Base-by-base conservation (phyloP, 2,797 vertebrate species). In the Momotus momota region DNA sequence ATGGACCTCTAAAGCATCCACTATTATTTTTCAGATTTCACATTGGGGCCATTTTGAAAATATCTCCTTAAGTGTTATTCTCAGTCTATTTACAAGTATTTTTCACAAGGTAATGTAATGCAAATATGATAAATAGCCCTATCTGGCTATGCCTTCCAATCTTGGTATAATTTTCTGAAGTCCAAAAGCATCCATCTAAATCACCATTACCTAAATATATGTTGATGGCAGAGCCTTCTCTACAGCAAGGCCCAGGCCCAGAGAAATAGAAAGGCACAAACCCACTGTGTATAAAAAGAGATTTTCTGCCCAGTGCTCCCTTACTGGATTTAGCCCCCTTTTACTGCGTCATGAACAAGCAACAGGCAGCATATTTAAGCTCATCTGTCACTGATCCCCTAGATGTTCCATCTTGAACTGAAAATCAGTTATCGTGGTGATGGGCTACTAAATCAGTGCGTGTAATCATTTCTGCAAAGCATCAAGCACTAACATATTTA, bases 1-100 rank as follows among this genome's bases (percentile, higher is more conserved):
- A 84, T 55, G 35, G 55, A 31, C 73, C 45, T 91, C 38, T 72
- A 81, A 94, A 73, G 8, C 61, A 78, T 70, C 49, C 38, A 75
- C 46, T 83, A 51, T 48, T 83, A 86, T 86, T 93, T 96, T 90
- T 93, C 70, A 81, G 54, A 52, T 72, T 90, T 91, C 7, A 2
- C 40, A 31, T 86, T 86, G 66, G 38, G 22, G 69, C 64, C 23
- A 64, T 84, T 93, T 93, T 69, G 46, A 81, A 91, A 95, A 93
- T 86, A 75, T 81, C 87, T 91, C 75, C 62, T 21, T 79, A 91
- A 90, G 62, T 88, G 60, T 90, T 95, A 90, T 90, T 95, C 62
- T 55, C 58, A 69, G 54, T 35, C 51, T 75, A 92, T 77, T 94
- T 93, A 93, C 75, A 91, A 69, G 62, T 72, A 52, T 81, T 94